Evolutionary conservation across 92 coral and sea anemone genomes (phyloP).

Genomic region (Muricea muricata): DNA sequence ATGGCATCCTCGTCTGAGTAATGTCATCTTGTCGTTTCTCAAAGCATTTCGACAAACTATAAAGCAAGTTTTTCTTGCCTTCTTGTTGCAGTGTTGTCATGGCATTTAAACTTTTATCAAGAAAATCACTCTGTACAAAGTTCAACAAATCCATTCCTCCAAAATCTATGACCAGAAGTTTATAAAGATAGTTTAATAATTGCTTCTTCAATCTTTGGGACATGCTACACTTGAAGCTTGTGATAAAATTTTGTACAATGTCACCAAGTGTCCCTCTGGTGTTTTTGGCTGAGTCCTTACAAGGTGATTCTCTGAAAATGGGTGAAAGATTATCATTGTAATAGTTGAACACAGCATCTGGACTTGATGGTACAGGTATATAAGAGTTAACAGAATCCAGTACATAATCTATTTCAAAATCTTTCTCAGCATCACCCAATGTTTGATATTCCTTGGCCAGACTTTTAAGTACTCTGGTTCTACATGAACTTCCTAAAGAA

Average conservation of each 20-base stretch:
- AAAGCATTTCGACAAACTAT: constrained; percentile 50
- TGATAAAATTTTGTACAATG: neutral
- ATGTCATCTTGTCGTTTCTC: constrained; percentile 12
- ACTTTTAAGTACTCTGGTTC: constrained; percentile 56
- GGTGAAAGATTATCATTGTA: constrained; percentile 26
- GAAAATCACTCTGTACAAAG: constrained; percentile 49
- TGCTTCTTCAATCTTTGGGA: constrained; percentile 21
- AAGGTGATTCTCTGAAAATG: constrained; percentile 12
- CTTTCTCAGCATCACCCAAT: constrained; percentile 64
- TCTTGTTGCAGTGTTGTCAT: constrained; percentile 31
- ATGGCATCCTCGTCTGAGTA: constrained; percentile 51
- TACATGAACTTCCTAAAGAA: constrained; percentile 59
- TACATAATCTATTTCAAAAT: constrained; percentile 47
- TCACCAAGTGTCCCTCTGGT: constrained; percentile 21
- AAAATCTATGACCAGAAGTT: neutral
- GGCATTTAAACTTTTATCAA: constrained; percentile 29
- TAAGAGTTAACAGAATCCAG: neutral
- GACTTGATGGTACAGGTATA: constrained; percentile 34
- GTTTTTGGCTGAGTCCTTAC: constrained; percentile 4
- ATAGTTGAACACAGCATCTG: constrained; percentile 18
- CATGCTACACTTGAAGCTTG: neutral
- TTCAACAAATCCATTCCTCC: constrained; percentile 42
- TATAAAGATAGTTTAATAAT: neutral
- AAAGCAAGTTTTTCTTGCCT: constrained; percentile 39
- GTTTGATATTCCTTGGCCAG: constrained; percentile 36